Conservation (phyloP, 2,797 vertebrate genomes). For the Syngnathus acus region DNA sequence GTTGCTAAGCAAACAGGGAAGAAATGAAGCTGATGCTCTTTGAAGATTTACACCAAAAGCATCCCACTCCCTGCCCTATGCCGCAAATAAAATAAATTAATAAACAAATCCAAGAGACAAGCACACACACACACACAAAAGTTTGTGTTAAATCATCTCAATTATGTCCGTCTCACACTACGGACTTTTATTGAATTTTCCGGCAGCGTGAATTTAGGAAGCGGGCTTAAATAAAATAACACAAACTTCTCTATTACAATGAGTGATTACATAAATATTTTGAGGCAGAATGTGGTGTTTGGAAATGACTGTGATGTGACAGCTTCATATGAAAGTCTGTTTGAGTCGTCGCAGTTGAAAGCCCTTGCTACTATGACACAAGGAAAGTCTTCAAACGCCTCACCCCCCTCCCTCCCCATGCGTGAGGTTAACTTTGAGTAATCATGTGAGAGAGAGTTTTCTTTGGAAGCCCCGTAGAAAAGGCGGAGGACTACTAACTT, state of each 20-base stretch:
- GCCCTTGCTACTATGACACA: constrained; percentile 54
- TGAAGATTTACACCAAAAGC: constrained; percentile 10
- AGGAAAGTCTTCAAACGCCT: constrained; percentile 48
- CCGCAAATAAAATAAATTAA: background rate
- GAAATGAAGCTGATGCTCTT: constrained; percentile 50
- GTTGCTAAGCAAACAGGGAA: constrained; percentile 58
- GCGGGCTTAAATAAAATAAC: constrained; percentile 19
- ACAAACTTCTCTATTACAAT: constrained; percentile 18
- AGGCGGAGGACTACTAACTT: constrained; percentile 54
- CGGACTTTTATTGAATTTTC: constrained; percentile 4
- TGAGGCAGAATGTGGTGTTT: constrained; percentile 36
- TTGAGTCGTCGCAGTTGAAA: constrained; percentile 65
- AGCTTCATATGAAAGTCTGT: constrained; percentile 66
- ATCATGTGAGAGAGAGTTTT: constrained; percentile 56
- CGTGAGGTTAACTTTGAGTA: constrained; percentile 61
- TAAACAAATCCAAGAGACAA: background rate
- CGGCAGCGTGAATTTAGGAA: background rate
- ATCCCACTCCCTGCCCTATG: background rate
- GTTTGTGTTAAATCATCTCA: background rate
- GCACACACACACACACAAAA: background rate
- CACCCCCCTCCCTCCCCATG: constrained; percentile 31
- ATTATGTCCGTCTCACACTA: background rate
- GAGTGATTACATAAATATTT: constrained; percentile 52
- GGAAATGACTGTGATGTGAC: constrained; percentile 61
- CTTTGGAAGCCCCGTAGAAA: constrained; percentile 58